These are phyloP conservation scores for Conger conger DNA, from an alignment of 2,113 vertebrate species.

Conservation along the genomic window DNA sequence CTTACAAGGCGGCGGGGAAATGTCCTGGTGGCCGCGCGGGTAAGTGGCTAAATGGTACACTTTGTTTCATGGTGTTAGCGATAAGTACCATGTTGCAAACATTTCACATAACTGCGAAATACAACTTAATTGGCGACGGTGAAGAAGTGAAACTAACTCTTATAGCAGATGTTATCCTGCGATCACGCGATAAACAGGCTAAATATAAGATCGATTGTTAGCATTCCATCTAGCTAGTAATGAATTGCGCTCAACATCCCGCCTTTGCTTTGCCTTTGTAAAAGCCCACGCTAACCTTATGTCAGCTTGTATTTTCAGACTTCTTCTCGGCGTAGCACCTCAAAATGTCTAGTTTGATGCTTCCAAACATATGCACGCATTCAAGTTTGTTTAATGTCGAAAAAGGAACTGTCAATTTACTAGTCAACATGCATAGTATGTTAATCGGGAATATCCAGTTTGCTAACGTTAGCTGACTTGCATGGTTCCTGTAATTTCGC, in stretches of 20 bases:
- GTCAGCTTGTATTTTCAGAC: neutral
- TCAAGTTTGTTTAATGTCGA: neutral
- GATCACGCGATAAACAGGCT: neutral
- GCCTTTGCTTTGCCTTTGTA: neutral
- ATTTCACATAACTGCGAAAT: neutral
- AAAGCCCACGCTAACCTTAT: neutral
- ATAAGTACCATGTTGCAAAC: neutral
- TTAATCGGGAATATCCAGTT: no score
- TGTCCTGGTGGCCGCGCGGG: conserved; percentile 74
- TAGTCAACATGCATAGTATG: neutral
- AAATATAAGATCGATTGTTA: neutral
- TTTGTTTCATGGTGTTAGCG: neutral
- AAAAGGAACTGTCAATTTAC: neutral
- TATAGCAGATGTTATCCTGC: neutral
- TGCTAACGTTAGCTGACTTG: neutral
- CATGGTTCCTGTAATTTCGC: neutral
- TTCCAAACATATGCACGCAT: neutral
- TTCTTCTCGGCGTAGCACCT: neutral
- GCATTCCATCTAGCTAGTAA: neutral
- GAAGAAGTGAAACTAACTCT: neutral
- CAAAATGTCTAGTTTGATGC: neutral
- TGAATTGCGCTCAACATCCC: conserved; percentile 7
- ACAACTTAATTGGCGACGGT: neutral
- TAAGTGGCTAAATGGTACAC: conserved; percentile 41
- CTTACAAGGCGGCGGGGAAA: conserved; percentile 51